A percentile compares a stretch with the other conserved stretches of the same genome.
These are phyloP conservation scores for Rafetus swinhoei DNA, from an alignment of 2,113 vertebrate species.

Conservation along the genomic window DNA sequence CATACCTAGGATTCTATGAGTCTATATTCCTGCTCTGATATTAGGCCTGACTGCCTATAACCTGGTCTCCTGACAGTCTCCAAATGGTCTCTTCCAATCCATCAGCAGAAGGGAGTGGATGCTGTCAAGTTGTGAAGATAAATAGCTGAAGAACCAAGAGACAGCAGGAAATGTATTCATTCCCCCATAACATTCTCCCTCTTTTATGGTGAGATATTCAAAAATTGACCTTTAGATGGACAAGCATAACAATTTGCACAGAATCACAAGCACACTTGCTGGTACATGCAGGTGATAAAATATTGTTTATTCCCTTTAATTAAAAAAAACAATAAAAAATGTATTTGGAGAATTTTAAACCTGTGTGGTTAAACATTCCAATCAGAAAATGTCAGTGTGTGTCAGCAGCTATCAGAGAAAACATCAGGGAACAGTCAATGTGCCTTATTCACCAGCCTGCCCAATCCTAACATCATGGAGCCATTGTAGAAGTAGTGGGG, in stretches of 20 bases:
- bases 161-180: neutral
- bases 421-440: neutral
- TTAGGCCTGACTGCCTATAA: neutral
- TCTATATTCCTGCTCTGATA: neutral
- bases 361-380: neutral
- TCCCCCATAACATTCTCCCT: neutral
- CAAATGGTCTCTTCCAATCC: neutral
- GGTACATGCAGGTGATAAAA: neutral
- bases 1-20: too few species aligned
- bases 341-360: neutral
- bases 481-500: neutral
- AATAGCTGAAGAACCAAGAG: neutral
- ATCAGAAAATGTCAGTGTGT: neutral
- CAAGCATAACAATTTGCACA: neutral
- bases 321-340: neutral
- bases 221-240: neutral
- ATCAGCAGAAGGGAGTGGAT: neutral
- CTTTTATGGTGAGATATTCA: neutral
- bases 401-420: neutral
- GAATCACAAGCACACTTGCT: neutral
- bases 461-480: neutral
- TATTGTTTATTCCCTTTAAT: neutral
- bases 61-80: neutral
- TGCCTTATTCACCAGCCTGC: neutral
- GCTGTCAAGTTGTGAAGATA: neutral